Conservation (phyloP, 2,888 invertebrate species). For the Sarcophaga variegata region DNA sequence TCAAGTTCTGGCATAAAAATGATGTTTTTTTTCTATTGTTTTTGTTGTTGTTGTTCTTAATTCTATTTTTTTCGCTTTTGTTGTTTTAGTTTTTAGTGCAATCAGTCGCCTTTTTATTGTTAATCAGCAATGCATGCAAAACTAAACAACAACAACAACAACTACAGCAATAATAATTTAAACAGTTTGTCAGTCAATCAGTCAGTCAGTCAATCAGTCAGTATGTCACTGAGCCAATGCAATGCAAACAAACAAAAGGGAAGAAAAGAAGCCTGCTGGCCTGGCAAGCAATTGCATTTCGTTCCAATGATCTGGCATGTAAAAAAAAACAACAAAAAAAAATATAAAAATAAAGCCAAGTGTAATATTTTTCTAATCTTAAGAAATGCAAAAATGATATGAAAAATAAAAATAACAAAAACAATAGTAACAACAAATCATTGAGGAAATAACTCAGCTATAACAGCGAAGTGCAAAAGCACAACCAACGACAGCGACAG, state of each 20-base stretch:
- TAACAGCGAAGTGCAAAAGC: conserved; percentile 8
- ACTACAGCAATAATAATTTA: too few relatives aligned
- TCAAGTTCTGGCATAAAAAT: conserved; percentile 40
- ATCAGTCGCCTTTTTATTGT: too few relatives aligned
- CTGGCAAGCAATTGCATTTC: background rate
- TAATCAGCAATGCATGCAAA: too few relatives aligned
- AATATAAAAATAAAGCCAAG: too few relatives aligned
- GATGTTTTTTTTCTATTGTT: too few relatives aligned
- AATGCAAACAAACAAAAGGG: background rate
- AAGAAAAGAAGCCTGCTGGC: background rate
- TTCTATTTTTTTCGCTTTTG: too few relatives aligned
- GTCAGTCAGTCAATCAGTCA: background rate
- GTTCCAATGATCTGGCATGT: conserved; percentile 3
- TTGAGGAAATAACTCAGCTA: conserved; percentile 66
- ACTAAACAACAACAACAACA: too few relatives aligned
- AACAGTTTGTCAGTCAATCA: background rate
- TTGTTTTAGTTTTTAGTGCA: too few relatives aligned
- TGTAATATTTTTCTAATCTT: conserved; percentile 55
- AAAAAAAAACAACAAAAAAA: too few relatives aligned
- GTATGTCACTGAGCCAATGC: conserved; percentile 6
- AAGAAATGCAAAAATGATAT: conserved; percentile 26
- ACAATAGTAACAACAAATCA: conserved; percentile 48
- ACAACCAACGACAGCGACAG: conserved; percentile 7
- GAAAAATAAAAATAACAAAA: background rate
- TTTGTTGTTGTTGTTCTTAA: too few relatives aligned